phyloP scores from a whole-genome alignment of 1,140 invertebrate genomes.

The Drosophila chauvacae region DNA sequence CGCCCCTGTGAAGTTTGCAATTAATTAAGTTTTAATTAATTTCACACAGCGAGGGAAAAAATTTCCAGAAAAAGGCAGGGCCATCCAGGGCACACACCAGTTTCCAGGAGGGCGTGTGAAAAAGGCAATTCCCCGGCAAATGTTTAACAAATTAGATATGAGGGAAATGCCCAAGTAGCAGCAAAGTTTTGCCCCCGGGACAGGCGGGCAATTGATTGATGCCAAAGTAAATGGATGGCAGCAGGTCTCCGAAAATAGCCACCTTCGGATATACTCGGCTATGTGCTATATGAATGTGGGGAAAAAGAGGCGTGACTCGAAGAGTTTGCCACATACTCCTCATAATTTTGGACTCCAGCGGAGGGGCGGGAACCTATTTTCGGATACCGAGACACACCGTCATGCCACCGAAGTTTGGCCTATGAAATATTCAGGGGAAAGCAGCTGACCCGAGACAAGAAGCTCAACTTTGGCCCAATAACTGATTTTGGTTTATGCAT shows the following conservation, averaged over 20 bases:
- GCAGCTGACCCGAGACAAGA: constrained; percentile 16
- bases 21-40: constrained; percentile 81
- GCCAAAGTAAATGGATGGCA: constrained; percentile 49
- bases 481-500: constrained; percentile 36
- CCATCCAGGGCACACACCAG: constrained; percentile 5
- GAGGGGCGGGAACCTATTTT: constrained; percentile 32
- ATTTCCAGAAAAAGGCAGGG: constrained; percentile 29
- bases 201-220: constrained; percentile 48
- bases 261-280: neutral
- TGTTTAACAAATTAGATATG: constrained; percentile 63
- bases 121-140: constrained; percentile 53
- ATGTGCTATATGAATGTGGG: neutral
- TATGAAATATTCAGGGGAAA: constrained; percentile 45
- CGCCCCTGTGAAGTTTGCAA: constrained; percentile 66
- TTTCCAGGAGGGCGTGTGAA: constrained; percentile 63
- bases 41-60: constrained; percentile 51
- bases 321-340: constrained; percentile 25
- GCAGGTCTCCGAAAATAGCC: constrained; percentile 35
- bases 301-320: constrained; percentile 29
- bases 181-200: constrained; percentile 40
- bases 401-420: constrained; percentile 38
- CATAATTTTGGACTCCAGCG: constrained; percentile 18
- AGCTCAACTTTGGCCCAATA: constrained; percentile 10
- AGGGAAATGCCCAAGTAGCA: constrained; percentile 39
- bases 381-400: constrained; percentile 11